These are phyloP conservation scores for Lysandra bellargus DNA, from an alignment of 2,888 invertebrate genomes.

Conservation along the genomic window DNA sequence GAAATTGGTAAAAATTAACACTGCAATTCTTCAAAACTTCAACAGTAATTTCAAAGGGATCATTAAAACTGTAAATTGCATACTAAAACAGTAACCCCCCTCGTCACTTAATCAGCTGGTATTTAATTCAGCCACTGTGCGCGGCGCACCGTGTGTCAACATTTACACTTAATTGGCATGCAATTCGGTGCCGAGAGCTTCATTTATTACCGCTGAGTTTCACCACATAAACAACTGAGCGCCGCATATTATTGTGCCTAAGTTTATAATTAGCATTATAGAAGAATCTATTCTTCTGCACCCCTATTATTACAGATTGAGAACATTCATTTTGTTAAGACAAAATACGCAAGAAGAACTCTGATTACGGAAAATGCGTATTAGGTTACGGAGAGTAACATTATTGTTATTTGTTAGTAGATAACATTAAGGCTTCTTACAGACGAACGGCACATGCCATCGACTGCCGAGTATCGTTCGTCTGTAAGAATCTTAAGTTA, in stretches of 20 bases:
- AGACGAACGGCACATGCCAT: no score
- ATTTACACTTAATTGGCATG: conserved; percentile 16
- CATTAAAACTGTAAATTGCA: neutral
- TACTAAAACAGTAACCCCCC: neutral
- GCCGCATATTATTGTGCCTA: neutral
- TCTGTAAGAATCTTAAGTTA: no score
- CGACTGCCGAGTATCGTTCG: no score
- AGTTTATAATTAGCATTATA: neutral
- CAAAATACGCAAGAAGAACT: neutral
- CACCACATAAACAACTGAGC: neutral
- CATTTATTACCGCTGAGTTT: conserved; percentile 6
- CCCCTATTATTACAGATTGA: no score
- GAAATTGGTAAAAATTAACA: no score
- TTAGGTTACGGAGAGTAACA: no score
- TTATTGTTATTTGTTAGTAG: no score
- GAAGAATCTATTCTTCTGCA: no score
- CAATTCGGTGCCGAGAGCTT: neutral
- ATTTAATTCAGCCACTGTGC: neutral
- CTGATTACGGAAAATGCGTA: no score
- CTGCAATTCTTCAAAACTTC: neutral
- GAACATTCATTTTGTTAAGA: neutral
- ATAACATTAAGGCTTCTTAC: no score
- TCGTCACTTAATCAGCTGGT: neutral
- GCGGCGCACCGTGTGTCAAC: conserved; percentile 15
- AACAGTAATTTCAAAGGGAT: neutral